These are phyloP conservation scores for Choristoneura rosaceana DNA, from an alignment of 2,888 invertebrate species.

Conservation along the genomic window DNA sequence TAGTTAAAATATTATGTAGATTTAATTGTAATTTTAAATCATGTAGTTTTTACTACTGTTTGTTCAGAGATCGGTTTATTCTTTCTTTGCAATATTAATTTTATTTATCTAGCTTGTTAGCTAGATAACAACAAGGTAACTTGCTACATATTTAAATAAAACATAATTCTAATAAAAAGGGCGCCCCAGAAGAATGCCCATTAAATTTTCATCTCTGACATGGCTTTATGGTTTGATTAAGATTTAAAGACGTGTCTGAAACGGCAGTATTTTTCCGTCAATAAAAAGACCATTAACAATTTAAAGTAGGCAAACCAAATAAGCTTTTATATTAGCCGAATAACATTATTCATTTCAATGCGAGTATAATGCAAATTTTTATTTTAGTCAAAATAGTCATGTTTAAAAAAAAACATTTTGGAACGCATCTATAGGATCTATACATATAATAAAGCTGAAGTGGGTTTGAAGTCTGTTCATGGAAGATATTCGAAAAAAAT, in stretches of 20 bases:
- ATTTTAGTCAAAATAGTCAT: no score
- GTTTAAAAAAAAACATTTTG: no score
- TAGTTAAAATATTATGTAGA: constrained; percentile 1
- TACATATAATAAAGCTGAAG: no score
- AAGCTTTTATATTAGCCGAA: neutral
- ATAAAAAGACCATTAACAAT: constrained; percentile 12
- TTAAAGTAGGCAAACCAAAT: constrained; percentile 3
- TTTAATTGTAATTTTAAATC: constrained; percentile 15
- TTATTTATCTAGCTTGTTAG: neutral
- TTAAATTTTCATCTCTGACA: constrained; percentile 7
- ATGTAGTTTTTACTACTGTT: neutral
- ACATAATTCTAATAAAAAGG: neutral
- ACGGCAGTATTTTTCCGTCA: constrained; percentile 9
- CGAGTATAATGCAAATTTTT: no score
- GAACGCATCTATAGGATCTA: no score
- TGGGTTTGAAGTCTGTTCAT: no score
- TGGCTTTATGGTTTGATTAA: constrained; percentile 15
- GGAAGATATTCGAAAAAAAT: no score
- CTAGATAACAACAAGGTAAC: neutral
- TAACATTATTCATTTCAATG: neutral
- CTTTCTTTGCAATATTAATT: neutral
- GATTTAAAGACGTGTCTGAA: constrained; percentile 12
- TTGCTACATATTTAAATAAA: neutral
- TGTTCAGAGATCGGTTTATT: neutral
- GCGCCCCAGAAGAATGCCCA: neutral